Evolutionary conservation across 2,888 invertebrate genomes (phyloP).

Genomic region (Tuta absoluta): DNA sequence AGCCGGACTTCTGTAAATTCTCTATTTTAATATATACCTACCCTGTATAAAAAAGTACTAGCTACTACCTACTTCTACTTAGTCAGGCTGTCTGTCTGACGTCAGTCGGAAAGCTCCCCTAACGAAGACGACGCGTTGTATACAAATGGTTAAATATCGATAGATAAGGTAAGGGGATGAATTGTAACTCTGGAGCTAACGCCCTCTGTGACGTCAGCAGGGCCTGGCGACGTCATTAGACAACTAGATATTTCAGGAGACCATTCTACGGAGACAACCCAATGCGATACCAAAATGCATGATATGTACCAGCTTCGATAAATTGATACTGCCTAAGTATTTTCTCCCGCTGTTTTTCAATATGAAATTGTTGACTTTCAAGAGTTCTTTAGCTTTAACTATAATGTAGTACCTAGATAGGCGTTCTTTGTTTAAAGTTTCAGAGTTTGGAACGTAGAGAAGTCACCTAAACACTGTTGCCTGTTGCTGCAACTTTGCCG

Average conservation of each 20-base stretch:
- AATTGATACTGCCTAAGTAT: too few species aligned
- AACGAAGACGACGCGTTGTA: not conserved
- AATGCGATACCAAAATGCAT: not conserved
- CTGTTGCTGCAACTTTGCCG: not conserved
- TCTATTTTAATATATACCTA: too few species aligned
- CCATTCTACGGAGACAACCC: not conserved
- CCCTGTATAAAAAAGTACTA: too few species aligned
- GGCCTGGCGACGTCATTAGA: not conserved
- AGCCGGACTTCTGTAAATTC: too few species aligned
- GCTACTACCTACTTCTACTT: too few species aligned
- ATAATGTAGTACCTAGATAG: too few species aligned
- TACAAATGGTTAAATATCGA: not conserved
- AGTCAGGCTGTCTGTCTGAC: not conserved
- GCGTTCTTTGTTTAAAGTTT: too few species aligned
- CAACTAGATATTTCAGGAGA: not conserved
- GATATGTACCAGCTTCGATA: not conserved
- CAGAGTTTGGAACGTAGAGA: too few species aligned
- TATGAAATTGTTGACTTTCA: too few species aligned
- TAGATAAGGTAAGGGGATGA: not conserved
- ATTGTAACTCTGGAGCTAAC: not conserved
- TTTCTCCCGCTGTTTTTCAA: too few species aligned
- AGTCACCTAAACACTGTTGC: not conserved
- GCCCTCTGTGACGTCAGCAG: constrained; percentile 1
- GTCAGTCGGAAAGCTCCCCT: not conserved
- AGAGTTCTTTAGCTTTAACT: too few species aligned